Evolutionary conservation across 2,113 vertebrate species (phyloP), one percentile per base, ranked within the genome.

Genomic region (Tachycineta bicolor): DNA sequence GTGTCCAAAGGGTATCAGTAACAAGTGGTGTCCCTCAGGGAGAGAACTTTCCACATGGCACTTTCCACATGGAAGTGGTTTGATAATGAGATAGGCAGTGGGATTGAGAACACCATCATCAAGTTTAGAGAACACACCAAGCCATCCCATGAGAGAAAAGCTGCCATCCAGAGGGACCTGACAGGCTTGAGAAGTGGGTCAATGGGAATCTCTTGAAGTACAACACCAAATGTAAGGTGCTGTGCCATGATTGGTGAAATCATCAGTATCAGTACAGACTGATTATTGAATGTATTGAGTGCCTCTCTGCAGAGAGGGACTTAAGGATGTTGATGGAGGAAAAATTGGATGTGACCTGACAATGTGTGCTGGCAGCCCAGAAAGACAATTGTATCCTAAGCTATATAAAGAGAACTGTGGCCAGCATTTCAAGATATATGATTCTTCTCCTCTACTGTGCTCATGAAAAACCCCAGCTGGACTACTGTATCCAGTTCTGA

Each of bases 341-440:
- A 37, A 58, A 33, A 19, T 5, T 58, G 68, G 49, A 33, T 0
- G 0, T 37, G 59, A 23, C 22, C 10, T 43, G 34, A 11, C 20
- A 64, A 31, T 19, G 14, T 23, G 10, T 65, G 18, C 52, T 89
- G 59, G 22, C 37, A 65, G 37, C 31, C 14, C 37, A 65, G 44
- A 50, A 58, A 58, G 23, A 65, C 18, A 44, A 16, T 44, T 81
- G 26, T 20, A 23, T 59, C 37, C 12, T 44, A 25, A 65, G 22
- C 12, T 50, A 13, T 41, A 37, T 9, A 10, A 12, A 86, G 73
- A 62, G 9, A 58, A 47, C 6, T 50, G 11, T 15, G 6, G 11
- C 15, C 15, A 41, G 9, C 7, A 79, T 23, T 34, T 58, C 7
- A 3, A 22, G 18, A 21, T 6, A 25, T 2, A 12, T 9, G 5